A percentile compares a stretch with the other conserved stretches of the same genome.
These are phyloP conservation scores for Prochilodus magdalenae DNA, from an alignment of 2,113 vertebrate genomes.

Conservation along the genomic window DNA sequence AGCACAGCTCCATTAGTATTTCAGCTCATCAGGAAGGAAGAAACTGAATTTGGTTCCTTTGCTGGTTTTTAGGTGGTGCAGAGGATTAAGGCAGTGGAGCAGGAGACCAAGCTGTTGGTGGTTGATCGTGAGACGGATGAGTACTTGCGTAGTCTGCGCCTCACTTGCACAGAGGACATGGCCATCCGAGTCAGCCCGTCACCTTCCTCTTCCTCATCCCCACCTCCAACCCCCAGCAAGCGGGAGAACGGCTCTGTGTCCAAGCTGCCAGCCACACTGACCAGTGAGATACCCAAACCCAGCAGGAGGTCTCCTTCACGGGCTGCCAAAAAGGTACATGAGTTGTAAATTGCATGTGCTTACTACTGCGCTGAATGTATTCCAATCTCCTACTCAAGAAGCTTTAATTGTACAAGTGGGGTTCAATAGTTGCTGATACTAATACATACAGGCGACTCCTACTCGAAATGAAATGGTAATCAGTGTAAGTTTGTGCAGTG, in stretches of 20 bases:
- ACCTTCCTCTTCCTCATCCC: not conserved
- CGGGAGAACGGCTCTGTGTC: constrained; percentile 70
- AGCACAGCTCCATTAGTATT: not conserved
- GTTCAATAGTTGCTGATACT: no score
- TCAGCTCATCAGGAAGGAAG: not conserved
- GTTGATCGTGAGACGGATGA: constrained; percentile 93
- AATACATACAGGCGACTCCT: no score
- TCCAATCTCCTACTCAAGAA: not conserved
- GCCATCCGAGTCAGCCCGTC: constrained; percentile 64
- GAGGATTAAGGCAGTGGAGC: constrained; percentile 90
- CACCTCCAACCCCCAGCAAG: constrained; percentile 41
- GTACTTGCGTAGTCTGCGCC: constrained; percentile 83
- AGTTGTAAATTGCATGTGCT: not conserved
- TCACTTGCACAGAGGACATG: constrained; percentile 89
- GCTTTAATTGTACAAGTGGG: no score
- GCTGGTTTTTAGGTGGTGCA: constrained; percentile 87
- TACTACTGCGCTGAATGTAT: not conserved
- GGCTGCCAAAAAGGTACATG: constrained; percentile 84
- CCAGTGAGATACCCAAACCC: constrained; percentile 70
- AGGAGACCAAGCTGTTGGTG: constrained; percentile 89
- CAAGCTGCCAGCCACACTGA: constrained; percentile 47
- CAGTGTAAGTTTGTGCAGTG: no score
- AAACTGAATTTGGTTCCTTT: not conserved
- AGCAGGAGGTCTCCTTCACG: constrained; percentile 80
- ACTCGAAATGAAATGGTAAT: no score